These are phyloP conservation scores for Tenebrio molitor DNA, from an alignment of 1,140 invertebrate species.

Conservation along the genomic window DNA sequence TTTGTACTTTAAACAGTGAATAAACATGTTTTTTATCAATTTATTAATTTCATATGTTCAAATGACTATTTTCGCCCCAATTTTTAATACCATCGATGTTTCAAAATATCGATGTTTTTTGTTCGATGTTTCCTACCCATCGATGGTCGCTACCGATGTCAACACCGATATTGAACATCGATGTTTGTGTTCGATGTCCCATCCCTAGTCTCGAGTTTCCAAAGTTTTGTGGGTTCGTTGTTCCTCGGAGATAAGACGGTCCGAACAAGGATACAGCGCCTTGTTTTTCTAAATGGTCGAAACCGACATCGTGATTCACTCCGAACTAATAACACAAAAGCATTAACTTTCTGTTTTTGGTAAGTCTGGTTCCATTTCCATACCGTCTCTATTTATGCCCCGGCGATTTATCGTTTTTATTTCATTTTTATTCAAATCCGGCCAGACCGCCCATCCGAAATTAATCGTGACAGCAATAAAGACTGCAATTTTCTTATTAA, in stretches of 20 bases:
- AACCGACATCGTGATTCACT: not conserved
- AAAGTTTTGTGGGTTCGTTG: not conserved
- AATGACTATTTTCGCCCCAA: too few species aligned
- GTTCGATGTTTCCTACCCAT: too few species aligned
- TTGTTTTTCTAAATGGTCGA: not conserved
- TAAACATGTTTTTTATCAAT: too few species aligned
- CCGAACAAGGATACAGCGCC: not conserved
- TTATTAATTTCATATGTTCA: too few species aligned
- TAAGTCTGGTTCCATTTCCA: not conserved
- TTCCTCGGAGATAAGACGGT: not conserved
- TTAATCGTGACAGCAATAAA: not conserved
- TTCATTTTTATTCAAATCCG: conserved; percentile 1
- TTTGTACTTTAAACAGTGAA: too few species aligned
- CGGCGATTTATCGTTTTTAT: not conserved
- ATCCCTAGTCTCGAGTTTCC: not conserved
- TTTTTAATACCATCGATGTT: too few species aligned
- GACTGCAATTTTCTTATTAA: not conserved
- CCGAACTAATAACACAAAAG: not conserved
- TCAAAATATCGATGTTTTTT: too few species aligned
- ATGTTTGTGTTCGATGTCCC: too few species aligned
- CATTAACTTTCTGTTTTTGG: not conserved
- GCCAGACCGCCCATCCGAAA: not conserved
- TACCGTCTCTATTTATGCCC: not conserved
- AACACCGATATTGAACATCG: too few species aligned
- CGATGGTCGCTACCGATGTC: too few species aligned